Base-by-base conservation (phyloP, 2,113 vertebrate genomes). In the Otis tarda region DNA sequence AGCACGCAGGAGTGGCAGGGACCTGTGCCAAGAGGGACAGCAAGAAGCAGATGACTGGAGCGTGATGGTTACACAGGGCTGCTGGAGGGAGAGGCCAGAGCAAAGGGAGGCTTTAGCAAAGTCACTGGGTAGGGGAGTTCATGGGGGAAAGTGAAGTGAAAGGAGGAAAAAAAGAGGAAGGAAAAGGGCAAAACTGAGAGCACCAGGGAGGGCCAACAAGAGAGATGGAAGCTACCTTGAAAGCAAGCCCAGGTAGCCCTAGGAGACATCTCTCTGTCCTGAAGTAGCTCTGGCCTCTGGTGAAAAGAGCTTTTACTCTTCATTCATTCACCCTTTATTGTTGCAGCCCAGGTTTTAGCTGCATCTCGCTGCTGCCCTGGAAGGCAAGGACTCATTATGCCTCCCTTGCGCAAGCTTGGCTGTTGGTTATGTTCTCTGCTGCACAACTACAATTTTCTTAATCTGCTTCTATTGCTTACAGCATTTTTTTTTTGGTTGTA, bases 41-140 rank as follows among this genome's bases (percentile, higher is more conserved):
- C 6, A 10, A 47, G 47, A 43, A 80, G 31, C 28, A 60, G 74
- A 5, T 1, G 24, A 5, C n/a, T 30, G 83, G 56, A 49, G 39
- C 4, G 3, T 31, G 55, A 31, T 35, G 39, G 75, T 45, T 67
- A 7, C 1, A 6, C 3, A 0, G 20, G n/a, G 30, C 37, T 39
- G 52, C 43, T 20, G 61, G 35, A 67, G 70, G 31, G 22, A 41
- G 49, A 78, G 22, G 50, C n/a, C 25, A 14, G 37, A 43, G 43
- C 22, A 30, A 76, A 37, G 31, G 45, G 22, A 57, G 15, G 27
- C 23, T 79, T 28, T 13, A 68, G 74, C 61, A 56, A 80, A 75
- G 69, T 61, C 35, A 61, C 22, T 0, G 5, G 31, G 59, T 24
- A 33, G 52, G 30, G 1, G 1, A 52, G 23, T 63, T 39, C 49